Evolutionary conservation across 2,113 vertebrate genomes (phyloP), one percentile per base, ranked within the genome.

Genomic region (Ellobius talpinus): DNA sequence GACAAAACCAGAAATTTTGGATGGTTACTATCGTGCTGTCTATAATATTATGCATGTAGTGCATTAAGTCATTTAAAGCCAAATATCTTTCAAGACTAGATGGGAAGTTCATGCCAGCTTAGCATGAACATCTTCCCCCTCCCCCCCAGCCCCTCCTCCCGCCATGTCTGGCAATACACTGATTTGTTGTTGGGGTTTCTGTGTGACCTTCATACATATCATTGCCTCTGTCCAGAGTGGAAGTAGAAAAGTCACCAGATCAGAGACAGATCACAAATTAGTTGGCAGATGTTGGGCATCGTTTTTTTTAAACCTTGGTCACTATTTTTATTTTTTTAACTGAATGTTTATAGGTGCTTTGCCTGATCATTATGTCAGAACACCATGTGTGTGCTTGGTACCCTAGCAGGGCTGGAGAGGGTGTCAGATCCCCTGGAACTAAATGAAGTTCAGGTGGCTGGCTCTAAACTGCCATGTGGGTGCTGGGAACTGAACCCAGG

Each of bases 111-210:
- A 16, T 72, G 11, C 50, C 42, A n/a, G 58, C 8, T 89, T 26
- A 6, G 13, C 1, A 4, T 33, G 1, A 5, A 19, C 1, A 5
- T 5, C 29, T 21, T 16, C 31, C 24, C 12, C 7, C 10, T 0
- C 26, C 42, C 7, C 10, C 0, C 26, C 42, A 17, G 14, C 50
- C 50, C 45, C n/a, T 3, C 24, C 23, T 23, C 36, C 58, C 17
- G 0, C 16, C 3, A 29, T 0, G 21, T 68, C 36, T 42, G 21
- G 26, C n/a, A 79, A 58, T 9, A 9, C 21, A 31, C 47, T 36
- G 24, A 76, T 65, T 91, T 72, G 13, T 7, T 61, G 9, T 7
- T 33, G 58, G 36, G 45, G 12, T 42, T 96, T 89, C 45, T 42
- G 17, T 2, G 52, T 36, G 55, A 5, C 19, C 12, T 2, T 87